Evolutionary conservation across 2,113 vertebrate genomes (phyloP).

Genomic region (Pollimyrus isidori): DNA sequence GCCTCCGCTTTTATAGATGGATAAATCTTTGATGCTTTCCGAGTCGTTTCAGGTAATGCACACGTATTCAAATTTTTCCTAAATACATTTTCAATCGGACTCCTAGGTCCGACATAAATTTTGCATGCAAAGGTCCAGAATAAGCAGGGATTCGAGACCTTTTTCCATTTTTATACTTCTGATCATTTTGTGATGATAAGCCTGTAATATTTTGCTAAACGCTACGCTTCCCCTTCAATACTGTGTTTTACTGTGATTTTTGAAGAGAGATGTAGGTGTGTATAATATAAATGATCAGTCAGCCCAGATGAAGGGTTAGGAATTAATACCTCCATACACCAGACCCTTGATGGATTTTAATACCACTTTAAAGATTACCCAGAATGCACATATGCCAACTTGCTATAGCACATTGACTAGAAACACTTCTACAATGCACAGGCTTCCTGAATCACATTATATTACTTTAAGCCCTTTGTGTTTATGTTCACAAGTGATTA

Average conservation of each 20-base stretch:
- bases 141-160: background rate
- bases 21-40: constrained; percentile 1
- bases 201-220: background rate
- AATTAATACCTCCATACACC: background rate
- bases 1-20: background rate
- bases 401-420: background rate
- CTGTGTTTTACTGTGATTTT: background rate
- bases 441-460: background rate
- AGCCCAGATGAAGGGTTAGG: background rate
- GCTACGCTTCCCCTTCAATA: background rate
- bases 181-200: background rate
- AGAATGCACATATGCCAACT: background rate
- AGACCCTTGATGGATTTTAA: background rate
- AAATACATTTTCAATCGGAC: background rate
- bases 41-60: background rate
- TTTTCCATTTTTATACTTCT: background rate
- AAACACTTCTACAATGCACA: background rate
- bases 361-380: background rate
- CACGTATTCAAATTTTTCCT: background rate
- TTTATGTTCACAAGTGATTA: background rate
- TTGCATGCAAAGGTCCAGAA: background rate
- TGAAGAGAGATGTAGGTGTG: background rate
- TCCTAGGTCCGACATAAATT: background rate
- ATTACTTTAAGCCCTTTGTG: background rate
- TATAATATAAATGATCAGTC: background rate